These are phyloP conservation scores for Muricea muricata DNA, from an alignment of 92 coral and sea anemone genomes.

Conservation along the genomic window DNA sequence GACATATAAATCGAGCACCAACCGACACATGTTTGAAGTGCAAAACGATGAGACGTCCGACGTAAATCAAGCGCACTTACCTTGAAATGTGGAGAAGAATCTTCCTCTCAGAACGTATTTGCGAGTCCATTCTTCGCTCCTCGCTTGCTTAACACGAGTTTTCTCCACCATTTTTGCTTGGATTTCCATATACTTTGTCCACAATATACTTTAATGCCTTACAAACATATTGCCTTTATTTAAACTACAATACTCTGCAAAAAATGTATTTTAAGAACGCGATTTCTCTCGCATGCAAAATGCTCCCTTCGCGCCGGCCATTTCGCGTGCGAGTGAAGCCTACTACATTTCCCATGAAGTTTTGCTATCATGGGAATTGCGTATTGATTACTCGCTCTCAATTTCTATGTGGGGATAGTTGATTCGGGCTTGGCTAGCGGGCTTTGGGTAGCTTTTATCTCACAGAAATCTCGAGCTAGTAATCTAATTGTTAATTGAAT, in stretches of 20 bases:
- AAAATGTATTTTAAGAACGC: no score
- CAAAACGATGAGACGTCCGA: background rate
- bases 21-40: background rate
- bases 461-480: no score
- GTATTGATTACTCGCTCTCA: no score
- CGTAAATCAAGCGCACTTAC: background rate
- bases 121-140: background rate
- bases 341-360: slow-evolving; percentile 13
- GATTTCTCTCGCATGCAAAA: slow-evolving; percentile 20
- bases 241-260: no score
- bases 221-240: no score
- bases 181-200: no score
- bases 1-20: background rate
- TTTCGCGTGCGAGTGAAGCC: slow-evolving; percentile 28
- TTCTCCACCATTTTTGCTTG: background rate
- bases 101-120: no score
- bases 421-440: no score
- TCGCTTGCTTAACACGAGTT: background rate
- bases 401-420: no score
- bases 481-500: no score
- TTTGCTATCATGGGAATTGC: slow-evolving; percentile 11
- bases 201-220: no score
- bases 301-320: slow-evolving; percentile 19
- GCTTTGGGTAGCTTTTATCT: no score
- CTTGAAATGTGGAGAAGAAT: background rate